phyloP scores from a whole-genome alignment of 2,113 vertebrate genomes.

The Tragelaphus strepsiceros region DNA sequence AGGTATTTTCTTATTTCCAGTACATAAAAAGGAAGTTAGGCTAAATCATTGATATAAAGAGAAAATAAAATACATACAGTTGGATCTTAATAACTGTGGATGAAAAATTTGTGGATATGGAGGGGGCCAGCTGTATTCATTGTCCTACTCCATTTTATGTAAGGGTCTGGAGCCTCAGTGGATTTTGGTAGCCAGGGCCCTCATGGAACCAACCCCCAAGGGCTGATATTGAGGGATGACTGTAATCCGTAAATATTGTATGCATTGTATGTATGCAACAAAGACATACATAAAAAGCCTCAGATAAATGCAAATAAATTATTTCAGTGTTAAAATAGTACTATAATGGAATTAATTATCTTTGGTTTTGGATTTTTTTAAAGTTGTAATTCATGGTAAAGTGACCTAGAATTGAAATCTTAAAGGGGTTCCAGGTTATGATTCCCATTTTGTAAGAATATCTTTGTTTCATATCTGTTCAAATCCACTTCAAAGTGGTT shows the following conservation, averaged over 20 bases:
- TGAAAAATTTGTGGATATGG: not conserved
- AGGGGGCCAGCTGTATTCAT: not conserved
- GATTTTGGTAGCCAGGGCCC: not conserved
- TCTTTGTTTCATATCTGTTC: conserved; percentile 23
- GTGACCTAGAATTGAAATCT: conserved; percentile 1
- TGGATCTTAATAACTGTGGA: not conserved
- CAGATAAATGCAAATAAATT: not conserved
- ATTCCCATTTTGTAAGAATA: not conserved
- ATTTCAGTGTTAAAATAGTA: not conserved
- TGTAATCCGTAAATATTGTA: not conserved
- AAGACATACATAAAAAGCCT: not conserved
- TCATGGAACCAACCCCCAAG: not conserved
- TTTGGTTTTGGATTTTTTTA: not conserved
- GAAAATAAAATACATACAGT: not conserved
- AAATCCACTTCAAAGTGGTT: not conserved
- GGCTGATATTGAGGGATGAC: not conserved
- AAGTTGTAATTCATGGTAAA: conserved; percentile 12
- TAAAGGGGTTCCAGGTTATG: not conserved
- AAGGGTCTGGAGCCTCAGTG: not conserved
- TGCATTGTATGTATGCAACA: not conserved
- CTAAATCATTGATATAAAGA: not conserved
- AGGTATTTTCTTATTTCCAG: conserved; percentile 80
- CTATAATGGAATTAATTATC: not conserved
- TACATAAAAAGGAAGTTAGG: conserved; percentile 1
- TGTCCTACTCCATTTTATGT: not conserved